Evolutionary conservation across 2,888 invertebrate species (phyloP).

Genomic region (Galeopsomyia nigrocyanea): DNA sequence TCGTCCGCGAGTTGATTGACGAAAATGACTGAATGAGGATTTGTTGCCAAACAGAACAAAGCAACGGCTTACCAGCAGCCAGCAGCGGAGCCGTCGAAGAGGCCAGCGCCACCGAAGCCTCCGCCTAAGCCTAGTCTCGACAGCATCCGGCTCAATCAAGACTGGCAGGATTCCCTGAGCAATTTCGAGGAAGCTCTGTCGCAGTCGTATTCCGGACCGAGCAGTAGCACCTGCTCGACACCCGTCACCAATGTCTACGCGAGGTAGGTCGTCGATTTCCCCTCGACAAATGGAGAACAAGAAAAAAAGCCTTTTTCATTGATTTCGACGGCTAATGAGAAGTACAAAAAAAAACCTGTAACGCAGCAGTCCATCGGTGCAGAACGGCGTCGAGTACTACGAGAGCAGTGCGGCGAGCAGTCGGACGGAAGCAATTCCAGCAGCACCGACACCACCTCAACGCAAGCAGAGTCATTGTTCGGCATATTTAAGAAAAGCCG

Average conservation of each 20-base stretch:
- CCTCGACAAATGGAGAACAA: no score
- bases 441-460: no score
- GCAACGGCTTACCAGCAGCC: background rate
- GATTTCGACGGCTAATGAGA: no score
- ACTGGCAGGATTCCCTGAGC: slow-evolving; percentile 46
- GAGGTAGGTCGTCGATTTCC: slow-evolving; percentile 22
- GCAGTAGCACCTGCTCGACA: slow-evolving; percentile 25
- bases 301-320: no score
- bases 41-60: no score
- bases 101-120: slow-evolving; percentile 39
- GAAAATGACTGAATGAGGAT: no score
- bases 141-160: slow-evolving; percentile 33
- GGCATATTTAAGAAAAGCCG: background rate
- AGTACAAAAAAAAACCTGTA: no score
- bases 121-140: slow-evolving; percentile 43
- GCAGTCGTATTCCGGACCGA: slow-evolving; percentile 41
- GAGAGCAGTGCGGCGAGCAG: background rate
- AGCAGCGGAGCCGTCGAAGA: slow-evolving; percentile 19
- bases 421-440: background rate
- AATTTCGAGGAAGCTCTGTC: slow-evolving; percentile 46
- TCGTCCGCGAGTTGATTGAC: no score
- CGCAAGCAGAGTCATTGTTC: no score
- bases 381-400: no score
- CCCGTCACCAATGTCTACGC: slow-evolving; percentile 22
- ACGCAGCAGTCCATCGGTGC: no score